phyloP scores from a whole-genome alignment of 1,140 invertebrate genomes.

The Holotrichia oblita region DNA sequence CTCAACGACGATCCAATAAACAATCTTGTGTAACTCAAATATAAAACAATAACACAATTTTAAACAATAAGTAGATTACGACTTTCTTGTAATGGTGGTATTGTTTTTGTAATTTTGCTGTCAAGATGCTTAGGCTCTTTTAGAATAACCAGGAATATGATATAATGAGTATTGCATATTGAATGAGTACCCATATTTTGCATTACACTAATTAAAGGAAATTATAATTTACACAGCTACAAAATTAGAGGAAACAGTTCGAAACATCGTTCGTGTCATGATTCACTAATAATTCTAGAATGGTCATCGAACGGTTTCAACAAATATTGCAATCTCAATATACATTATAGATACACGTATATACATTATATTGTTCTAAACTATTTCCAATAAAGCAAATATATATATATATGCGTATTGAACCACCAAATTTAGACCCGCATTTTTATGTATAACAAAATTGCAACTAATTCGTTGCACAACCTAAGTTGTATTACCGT shows the following conservation, averaged over 20 bases:
- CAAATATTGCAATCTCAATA: constrained; percentile 21
- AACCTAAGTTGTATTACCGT: too few species aligned
- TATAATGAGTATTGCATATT: constrained; percentile 32
- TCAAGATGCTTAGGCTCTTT: constrained; percentile 10
- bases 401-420: background rate
- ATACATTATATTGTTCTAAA: constrained; percentile 7
- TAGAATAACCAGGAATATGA: background rate
- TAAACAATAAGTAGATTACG: background rate
- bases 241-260: constrained; percentile 25
- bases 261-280: background rate
- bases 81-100: background rate
- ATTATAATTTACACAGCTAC: background rate
- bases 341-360: constrained; percentile 23
- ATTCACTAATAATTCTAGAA: background rate
- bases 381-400: constrained; percentile 29
- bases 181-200: background rate
- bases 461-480: too few species aligned
- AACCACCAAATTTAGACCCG: constrained; percentile 28
- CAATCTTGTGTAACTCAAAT: too few species aligned
- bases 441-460: constrained; percentile 18
- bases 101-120: background rate
- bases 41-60: background rate
- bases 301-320: constrained; percentile 19
- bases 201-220: constrained; percentile 1
- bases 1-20: background rate